Conservation (phyloP, 30 jellyfish, hydroid and myxozoan genomes). For the Aurelia sp. region DNA sequence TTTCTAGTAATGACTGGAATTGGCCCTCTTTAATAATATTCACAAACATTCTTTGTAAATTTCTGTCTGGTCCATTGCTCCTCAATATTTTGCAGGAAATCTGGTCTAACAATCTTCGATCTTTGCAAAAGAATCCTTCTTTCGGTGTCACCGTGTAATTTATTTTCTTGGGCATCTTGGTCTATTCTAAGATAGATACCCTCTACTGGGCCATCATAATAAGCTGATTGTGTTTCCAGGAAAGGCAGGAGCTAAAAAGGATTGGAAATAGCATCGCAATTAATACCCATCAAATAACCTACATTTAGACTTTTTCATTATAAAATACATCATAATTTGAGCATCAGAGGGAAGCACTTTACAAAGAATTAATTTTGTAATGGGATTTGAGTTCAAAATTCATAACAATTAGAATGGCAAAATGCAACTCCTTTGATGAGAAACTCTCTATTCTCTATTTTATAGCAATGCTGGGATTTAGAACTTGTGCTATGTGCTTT, state of each 20-base stretch:
- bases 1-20: background rate
- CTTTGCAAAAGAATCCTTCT: slow-evolving; percentile 23
- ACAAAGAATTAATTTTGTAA: background rate
- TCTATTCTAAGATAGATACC: slow-evolving; percentile 75
- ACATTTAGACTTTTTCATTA: too few relatives aligned
- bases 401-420: background rate
- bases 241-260: slow-evolving; percentile 61
- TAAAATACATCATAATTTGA: background rate
- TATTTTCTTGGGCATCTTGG: slow-evolving; percentile 32
- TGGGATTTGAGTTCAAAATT: background rate
- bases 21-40: slow-evolving; percentile 36
- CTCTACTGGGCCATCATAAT: slow-evolving; percentile 91
- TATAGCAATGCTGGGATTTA: too few relatives aligned
- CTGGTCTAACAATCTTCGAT: slow-evolving; percentile 91
- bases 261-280: background rate
- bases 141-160: background rate
- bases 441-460: too few relatives aligned
- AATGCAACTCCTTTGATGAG: too few relatives aligned
- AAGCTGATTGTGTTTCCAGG: slow-evolving; percentile 74
- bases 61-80: slow-evolving; percentile 95
- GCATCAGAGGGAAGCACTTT: background rate
- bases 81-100: slow-evolving; percentile 78
- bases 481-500: too few relatives aligned
- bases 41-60: slow-evolving; percentile 69
- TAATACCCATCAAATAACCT: too few relatives aligned